A percentile compares a stretch with the other conserved stretches of the same genome.
phyloP scores from a whole-genome alignment of 2,888 invertebrate species.

The Ectemnius cavifrons region DNA sequence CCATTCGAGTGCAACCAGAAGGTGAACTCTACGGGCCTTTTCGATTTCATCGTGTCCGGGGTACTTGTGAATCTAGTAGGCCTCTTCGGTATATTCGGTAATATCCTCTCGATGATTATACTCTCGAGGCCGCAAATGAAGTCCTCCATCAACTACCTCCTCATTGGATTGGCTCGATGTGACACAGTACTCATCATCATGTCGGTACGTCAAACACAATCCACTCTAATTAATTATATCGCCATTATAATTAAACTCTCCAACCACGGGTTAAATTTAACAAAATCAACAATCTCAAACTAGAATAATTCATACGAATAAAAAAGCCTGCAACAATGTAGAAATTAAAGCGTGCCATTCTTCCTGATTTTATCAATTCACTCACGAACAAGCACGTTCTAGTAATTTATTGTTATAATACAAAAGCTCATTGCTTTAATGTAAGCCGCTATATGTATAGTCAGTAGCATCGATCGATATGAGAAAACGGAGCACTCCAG shows the following conservation, averaged over 20 bases:
- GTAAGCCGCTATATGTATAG: too few relatives aligned
- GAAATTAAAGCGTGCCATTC: too few relatives aligned
- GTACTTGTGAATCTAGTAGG: conserved; percentile 89
- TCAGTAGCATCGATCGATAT: too few relatives aligned
- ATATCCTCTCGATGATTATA: conserved; percentile 93
- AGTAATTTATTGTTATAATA: too few relatives aligned
- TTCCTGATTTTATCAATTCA: too few relatives aligned
- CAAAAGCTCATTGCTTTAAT: too few relatives aligned
- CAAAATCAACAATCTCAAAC: conserved; percentile 29
- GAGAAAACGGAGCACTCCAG: too few relatives aligned
- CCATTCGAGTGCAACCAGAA: conserved; percentile 56
- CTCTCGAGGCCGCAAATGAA: conserved; percentile 96
- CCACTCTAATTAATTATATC: background rate
- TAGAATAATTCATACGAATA: conserved; percentile 19
- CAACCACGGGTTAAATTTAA: conserved; percentile 20
- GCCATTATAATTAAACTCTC: background rate
- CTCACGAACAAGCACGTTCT: too few relatives aligned
- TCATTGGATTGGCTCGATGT: conserved; percentile 95
- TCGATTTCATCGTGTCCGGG: conserved; percentile 90
- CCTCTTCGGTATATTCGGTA: conserved; percentile 91
- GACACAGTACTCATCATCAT: conserved; percentile 95
- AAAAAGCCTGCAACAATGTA: background rate
- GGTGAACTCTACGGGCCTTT: conserved; percentile 78
- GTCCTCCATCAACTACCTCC: conserved; percentile 95
- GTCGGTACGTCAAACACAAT: conserved; percentile 77